Evolutionary conservation across 1,140 invertebrate species (phyloP), one percentile per base, ranked within the genome.

Genomic region (Aphis craccivora): DNA sequence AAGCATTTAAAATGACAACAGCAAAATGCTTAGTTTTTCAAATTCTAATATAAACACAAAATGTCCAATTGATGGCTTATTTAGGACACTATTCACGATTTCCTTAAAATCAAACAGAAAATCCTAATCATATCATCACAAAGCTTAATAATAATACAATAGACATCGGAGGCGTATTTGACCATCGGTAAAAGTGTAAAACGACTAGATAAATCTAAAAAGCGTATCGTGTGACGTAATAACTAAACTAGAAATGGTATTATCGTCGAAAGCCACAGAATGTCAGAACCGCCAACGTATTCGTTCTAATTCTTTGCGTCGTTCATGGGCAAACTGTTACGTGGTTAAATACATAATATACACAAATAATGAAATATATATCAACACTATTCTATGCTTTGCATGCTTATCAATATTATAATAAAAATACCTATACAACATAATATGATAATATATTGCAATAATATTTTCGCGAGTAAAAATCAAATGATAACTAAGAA

Each of bases 271-370:
- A n/a, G 1, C 35, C 35, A 25, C 18, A 40, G 22, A 55, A 37
- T 67, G 18, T 30, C 22, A 92, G 25, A 51, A 51, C 40, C 40
- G 20, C 67, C 43, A 23, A 81, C 90, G 37, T n/a, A 81, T 91
- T 51, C 43, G 43, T 91, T 83, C 90, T 35, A 83, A n/a, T 91
- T 91, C n/a, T 76, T 37, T 45, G 20, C 55, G 4, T 35, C 67
- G 67, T 91, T 25, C 40, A 37, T 91, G 43, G 18, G 40, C 20
- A 20, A 37, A 90, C 35, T 6, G 25, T 53, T 40, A 18, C 48
- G 18, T 20, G 18, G 18, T 51, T 51, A 2, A 20, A 18, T 51
- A 51, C 48, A 20, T 51, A 51, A 51, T 20, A 51, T 51, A 18
- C 48, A 81, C 84, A 30, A 30, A 86, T 40, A 37, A 37, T 25